Evolutionary conservation across 2,113 vertebrate species (phyloP).

Genomic region (Polyodon spathula): DNA sequence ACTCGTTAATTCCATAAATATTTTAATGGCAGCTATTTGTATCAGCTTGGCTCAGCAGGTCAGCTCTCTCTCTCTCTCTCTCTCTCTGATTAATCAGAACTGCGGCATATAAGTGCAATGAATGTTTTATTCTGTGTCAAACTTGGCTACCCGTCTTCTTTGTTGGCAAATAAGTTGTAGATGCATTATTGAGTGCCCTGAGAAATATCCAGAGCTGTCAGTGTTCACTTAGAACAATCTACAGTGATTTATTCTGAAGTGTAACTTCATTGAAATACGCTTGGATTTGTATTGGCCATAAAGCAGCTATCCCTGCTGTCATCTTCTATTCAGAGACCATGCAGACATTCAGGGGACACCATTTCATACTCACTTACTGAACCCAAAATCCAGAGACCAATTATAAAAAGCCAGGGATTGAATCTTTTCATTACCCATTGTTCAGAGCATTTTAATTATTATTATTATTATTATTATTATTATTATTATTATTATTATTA

Average conservation of each 20-base stretch:
- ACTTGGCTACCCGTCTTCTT: too few species aligned
- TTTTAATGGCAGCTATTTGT: constrained; percentile 46
- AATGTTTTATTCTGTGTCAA: constrained; percentile 40
- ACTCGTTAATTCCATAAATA: constrained; percentile 25
- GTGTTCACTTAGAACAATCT: background rate
- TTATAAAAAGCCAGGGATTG: too few species aligned
- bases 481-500: too few species aligned
- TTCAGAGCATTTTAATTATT: too few species aligned
- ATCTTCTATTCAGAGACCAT: too few species aligned
- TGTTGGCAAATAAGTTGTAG: background rate
- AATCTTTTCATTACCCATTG: too few species aligned
- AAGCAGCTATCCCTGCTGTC: too few species aligned
- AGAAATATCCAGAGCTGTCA: constrained; percentile 1
- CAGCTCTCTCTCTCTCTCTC: constrained; percentile 33
- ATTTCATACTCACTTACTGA: too few species aligned
- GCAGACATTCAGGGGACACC: too few species aligned
- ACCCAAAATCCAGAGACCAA: too few species aligned
- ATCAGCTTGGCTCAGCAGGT: constrained; percentile 40
- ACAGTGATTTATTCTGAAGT: background rate
- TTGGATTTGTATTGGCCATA: too few species aligned
- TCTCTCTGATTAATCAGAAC: constrained; percentile 25
- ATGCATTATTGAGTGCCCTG: background rate
- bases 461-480: too few species aligned
- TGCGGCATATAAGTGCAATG: constrained; percentile 38
- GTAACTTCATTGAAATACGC: background rate